A percentile compares a stretch with the other conserved stretches of the same genome.
These are phyloP conservation scores for Eucera pruinosa DNA, from an alignment of 2,888 invertebrate species.

Conservation along the genomic window DNA sequence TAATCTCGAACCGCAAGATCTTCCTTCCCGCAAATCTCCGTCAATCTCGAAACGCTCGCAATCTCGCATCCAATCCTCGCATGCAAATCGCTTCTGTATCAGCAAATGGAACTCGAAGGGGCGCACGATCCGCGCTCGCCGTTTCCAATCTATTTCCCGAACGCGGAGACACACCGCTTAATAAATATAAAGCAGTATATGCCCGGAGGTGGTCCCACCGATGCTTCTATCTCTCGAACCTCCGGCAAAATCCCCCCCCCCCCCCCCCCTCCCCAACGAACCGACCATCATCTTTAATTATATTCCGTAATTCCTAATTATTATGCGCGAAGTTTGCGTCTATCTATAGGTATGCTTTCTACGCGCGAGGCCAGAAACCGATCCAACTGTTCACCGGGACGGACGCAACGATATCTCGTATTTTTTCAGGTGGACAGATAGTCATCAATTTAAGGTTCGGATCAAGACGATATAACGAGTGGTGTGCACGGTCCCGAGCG, in stretches of 20 bases:
- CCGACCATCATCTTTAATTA: too few species aligned
- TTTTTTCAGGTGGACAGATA: constrained; percentile 59
- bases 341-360: too few species aligned
- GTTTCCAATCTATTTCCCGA: constrained; percentile 19
- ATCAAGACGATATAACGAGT: constrained; percentile 68
- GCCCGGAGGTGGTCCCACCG: too few species aligned
- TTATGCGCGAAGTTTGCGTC: constrained; percentile 39
- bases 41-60: too few species aligned
- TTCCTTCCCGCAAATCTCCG: too few species aligned
- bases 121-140: background rate
- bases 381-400: constrained; percentile 13
- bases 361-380: constrained; percentile 1
- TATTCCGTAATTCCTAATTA: constrained; percentile 52
- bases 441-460: constrained; percentile 72
- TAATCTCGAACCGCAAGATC: too few species aligned
- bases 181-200: constrained; percentile 45
- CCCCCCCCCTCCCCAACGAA: constrained; percentile 11
- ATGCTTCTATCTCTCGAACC: too few species aligned
- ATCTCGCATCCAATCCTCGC: background rate
- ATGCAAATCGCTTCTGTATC: constrained; percentile 9
- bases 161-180: constrained; percentile 26
- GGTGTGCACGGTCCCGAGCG: constrained; percentile 28
- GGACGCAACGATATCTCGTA: constrained; percentile 51
- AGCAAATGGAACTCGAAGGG: constrained; percentile 19
- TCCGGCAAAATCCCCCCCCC: too few species aligned